phyloP scores from a whole-genome alignment of 1,140 invertebrate genomes.

The Drosophila takahashii region DNA sequence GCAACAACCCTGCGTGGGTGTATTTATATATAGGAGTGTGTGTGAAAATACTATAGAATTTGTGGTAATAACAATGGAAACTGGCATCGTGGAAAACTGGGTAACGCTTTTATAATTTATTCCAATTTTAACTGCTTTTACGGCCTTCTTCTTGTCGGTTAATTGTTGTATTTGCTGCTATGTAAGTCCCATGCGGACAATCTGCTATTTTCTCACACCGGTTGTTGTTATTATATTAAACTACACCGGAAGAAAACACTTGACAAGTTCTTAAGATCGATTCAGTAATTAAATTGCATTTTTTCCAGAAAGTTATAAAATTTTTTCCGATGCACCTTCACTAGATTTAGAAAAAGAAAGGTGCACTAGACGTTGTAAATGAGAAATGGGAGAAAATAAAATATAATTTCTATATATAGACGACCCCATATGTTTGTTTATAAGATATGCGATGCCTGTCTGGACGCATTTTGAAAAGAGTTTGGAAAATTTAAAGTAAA shows the following conservation, averaged over 20 bases:
- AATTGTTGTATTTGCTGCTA: slow-evolving; percentile 26
- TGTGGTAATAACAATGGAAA: slow-evolving; percentile 62
- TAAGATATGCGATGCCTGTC: slow-evolving; percentile 11
- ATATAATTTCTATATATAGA: slow-evolving; percentile 29
- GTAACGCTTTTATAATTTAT: slow-evolving; percentile 78
- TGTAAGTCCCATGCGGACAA: slow-evolving; percentile 31
- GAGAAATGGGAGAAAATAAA: slow-evolving; percentile 13
- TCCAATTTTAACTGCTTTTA: slow-evolving; percentile 46
- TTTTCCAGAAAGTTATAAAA: neutral
- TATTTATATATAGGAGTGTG: slow-evolving; percentile 9
- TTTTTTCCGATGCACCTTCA: neutral
- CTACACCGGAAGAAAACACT: neutral
- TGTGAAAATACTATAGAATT: slow-evolving; percentile 48
- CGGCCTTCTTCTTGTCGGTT: slow-evolving; percentile 54
- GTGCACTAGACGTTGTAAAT: slow-evolving; percentile 2
- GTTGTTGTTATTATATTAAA: slow-evolving; percentile 28
- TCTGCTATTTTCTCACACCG: slow-evolving; percentile 54
- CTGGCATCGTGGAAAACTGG: slow-evolving; percentile 58
- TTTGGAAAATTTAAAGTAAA: slow-evolving; percentile 17
- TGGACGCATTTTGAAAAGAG: slow-evolving; percentile 4
- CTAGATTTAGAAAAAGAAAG: slow-evolving; percentile 4
- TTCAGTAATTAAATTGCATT: neutral
- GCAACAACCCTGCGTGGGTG: slow-evolving; percentile 51
- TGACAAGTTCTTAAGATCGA: neutral
- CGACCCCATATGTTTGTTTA: slow-evolving; percentile 14